phyloP scores from a whole-genome alignment of 2,113 vertebrate genomes.

The Hemiscyllium ocellatum region DNA sequence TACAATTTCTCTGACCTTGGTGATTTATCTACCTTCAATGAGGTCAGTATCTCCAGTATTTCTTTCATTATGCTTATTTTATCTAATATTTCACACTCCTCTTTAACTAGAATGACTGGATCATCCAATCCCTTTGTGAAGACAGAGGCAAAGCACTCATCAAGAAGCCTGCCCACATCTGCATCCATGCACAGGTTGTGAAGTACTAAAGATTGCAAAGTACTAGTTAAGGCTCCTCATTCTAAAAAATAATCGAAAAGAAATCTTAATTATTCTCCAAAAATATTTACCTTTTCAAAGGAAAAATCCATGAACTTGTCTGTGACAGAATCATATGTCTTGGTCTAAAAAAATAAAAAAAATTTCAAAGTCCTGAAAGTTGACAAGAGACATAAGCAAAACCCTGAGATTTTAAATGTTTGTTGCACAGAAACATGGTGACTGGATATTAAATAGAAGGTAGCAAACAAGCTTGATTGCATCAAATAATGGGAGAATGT shows the following conservation, averaged over 20 bases:
- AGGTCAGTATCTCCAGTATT: too few species aligned
- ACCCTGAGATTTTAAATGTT: neutral
- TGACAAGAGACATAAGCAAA: neutral
- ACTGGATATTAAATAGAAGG: neutral
- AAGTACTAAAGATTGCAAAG: neutral
- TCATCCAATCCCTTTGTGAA: too few species aligned
- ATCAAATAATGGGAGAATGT: neutral
- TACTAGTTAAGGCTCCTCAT: neutral
- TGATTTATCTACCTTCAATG: too few species aligned
- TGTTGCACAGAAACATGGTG: neutral
- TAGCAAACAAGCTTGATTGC: neutral
- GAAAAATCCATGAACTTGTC: conserved; percentile 99
- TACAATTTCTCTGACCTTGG: too few species aligned
- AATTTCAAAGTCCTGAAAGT: neutral
- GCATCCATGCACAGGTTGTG: too few species aligned
- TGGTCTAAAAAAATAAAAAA: conserved; percentile 68
- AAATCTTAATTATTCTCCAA: conserved; percentile 36
- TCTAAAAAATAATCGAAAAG: neutral
- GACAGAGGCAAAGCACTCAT: too few species aligned
- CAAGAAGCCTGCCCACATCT: too few species aligned
- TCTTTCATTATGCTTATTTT: too few species aligned
- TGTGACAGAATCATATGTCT: conserved; percentile 97
- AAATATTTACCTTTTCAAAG: conserved; percentile 86
- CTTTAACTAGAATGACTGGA: too few species aligned
- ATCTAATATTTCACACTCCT: too few species aligned